Evolutionary conservation across 23 tunicate genomes (phyloP).

Genomic region (Halocynthia aurantium): DNA sequence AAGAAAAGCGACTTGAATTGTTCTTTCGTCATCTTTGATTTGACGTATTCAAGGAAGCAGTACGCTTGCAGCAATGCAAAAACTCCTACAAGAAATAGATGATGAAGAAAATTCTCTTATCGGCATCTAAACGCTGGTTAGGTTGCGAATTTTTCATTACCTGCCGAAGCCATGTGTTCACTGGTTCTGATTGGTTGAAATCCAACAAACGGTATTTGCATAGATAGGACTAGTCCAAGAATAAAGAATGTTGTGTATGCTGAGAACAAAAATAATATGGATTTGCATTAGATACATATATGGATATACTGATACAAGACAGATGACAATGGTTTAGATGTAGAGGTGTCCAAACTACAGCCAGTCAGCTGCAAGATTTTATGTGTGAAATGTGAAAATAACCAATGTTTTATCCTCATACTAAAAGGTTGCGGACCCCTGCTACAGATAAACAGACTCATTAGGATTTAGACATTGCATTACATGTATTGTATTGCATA

Average conservation of each 20-base stretch:
- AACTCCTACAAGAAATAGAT: conserved; percentile 41
- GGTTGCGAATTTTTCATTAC: conserved; percentile 6
- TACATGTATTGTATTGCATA: too few relatives aligned
- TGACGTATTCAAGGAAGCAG: conserved; percentile 83
- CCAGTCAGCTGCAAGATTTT: too few relatives aligned
- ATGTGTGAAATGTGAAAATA: too few relatives aligned
- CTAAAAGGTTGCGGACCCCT: too few relatives aligned
- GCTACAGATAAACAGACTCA: too few relatives aligned
- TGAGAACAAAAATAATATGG: conserved; percentile 19
- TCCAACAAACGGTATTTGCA: conserved; percentile 99
- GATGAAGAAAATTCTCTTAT: background rate
- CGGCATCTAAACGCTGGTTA: too few relatives aligned
- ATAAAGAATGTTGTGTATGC: conserved; percentile 99
- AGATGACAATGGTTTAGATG: too few relatives aligned
- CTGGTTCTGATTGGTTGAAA: conserved; percentile 99
- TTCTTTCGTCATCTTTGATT: conserved; percentile 61
- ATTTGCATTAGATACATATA: background rate
- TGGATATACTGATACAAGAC: too few relatives aligned
- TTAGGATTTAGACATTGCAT: too few relatives aligned
- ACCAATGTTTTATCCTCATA: too few relatives aligned
- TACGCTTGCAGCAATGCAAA: conserved; percentile 85
- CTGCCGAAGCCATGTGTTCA: conserved; percentile 99
- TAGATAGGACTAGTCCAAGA: conserved; percentile 88
- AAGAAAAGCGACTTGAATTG: conserved; percentile 69
- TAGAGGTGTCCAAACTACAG: too few relatives aligned